Percentiles rank a stretch among this genome's conserved stretches.
Evolutionary conservation across 2,888 invertebrate genomes (phyloP).

Genomic region (Oscheius onirici): DNA sequence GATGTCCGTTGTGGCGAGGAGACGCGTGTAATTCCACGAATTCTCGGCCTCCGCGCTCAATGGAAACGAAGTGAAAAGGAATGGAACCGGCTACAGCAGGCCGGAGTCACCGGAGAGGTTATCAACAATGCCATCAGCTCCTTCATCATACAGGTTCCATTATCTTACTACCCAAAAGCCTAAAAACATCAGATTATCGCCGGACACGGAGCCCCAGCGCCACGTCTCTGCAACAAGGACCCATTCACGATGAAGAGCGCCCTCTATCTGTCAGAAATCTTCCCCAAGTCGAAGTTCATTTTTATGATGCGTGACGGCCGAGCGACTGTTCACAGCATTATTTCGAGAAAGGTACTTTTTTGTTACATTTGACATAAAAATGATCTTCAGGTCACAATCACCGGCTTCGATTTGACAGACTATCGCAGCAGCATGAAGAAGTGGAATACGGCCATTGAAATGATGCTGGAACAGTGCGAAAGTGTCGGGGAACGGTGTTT

Average conservation of each 20-base stretch:
- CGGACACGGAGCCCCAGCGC: constrained; percentile 91
- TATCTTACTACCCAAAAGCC: neutral
- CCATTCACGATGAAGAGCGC: constrained; percentile 97
- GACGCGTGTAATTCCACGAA: constrained; percentile 84
- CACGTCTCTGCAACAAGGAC: constrained; percentile 95
- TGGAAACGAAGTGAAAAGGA: constrained; percentile 90
- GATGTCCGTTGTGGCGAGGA: constrained; percentile 81
- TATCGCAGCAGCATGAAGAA: constrained; percentile 91
- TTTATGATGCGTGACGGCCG: constrained; percentile 88
- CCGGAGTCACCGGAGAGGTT: constrained; percentile 90
- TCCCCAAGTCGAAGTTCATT: constrained; percentile 96
- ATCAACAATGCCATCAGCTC: constrained; percentile 94
- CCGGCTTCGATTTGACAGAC: constrained; percentile 91
- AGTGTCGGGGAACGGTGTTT: constrained; percentile 62
- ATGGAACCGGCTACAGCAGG: constrained; percentile 85
- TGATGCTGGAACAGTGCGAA: constrained; percentile 91
- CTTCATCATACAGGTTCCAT: constrained; percentile 78
- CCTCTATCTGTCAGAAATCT: constrained; percentile 89
- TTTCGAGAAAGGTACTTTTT: constrained; percentile 82
- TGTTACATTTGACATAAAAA: neutral
- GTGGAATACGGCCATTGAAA: constrained; percentile 84
- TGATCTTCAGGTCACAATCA: constrained; percentile 78
- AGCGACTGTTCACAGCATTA: constrained; percentile 97
- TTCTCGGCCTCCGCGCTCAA: constrained; percentile 92
- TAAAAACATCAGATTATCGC: constrained; percentile 77